These are phyloP conservation scores for Chrysocyon brachyurus DNA, from an alignment of 2,797 vertebrate genomes.

Conservation along the genomic window DNA sequence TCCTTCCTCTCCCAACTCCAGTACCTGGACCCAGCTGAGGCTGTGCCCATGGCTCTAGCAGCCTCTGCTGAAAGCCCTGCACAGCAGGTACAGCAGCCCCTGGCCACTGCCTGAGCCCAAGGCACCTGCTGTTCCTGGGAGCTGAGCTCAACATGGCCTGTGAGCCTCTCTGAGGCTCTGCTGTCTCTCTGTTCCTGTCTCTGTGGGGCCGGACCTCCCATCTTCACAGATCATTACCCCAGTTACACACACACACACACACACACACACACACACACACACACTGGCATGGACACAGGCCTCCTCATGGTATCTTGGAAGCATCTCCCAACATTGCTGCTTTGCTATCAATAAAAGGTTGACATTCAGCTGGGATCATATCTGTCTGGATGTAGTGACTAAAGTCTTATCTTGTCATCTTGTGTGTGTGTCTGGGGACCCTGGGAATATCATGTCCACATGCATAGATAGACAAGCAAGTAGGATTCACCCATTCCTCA, in stretches of 20 bases:
- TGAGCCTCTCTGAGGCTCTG: neutral
- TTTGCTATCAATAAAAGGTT: neutral
- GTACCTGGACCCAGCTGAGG: neutral
- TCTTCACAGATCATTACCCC: neutral
- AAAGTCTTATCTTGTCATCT: neutral
- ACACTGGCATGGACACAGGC: no score
- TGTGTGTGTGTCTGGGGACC: neutral
- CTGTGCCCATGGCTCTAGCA: neutral
- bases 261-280: neutral
- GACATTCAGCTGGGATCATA: neutral
- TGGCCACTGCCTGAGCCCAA: neutral
- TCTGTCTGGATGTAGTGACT: neutral
- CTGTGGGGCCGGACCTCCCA: no score
- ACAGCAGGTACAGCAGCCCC: neutral
- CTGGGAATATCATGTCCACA: neutral
- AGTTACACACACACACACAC: neutral
- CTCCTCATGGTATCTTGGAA: neutral
- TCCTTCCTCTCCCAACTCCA: neutral
- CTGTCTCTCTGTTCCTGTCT: neutral
- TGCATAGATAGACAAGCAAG: neutral
- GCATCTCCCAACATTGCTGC: neutral
- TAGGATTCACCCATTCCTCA: neutral
- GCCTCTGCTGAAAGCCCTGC: no score
- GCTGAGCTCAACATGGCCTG: neutral
- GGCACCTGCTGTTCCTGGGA: neutral